phyloP scores from a whole-genome alignment of 1,140 invertebrate species.

The Drosophila albomicans region DNA sequence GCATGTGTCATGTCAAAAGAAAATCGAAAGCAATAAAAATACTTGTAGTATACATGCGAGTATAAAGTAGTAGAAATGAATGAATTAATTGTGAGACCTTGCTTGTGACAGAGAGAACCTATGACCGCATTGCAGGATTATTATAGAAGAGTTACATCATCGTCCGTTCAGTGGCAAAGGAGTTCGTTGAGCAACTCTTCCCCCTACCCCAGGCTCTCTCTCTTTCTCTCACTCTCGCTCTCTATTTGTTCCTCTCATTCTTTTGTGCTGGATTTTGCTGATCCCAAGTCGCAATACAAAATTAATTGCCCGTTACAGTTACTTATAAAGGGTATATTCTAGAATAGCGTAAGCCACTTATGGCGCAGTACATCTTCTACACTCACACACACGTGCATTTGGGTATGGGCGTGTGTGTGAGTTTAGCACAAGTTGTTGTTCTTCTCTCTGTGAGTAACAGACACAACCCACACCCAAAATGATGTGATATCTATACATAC shows the following conservation, averaged over 20 bases:
- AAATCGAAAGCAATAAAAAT: conserved; percentile 13
- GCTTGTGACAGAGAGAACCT: conserved; percentile 22
- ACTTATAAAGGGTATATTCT: conserved; percentile 41
- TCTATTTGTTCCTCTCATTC: not conserved
- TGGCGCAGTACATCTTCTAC: conserved; percentile 61
- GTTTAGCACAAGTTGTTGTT: conserved; percentile 64
- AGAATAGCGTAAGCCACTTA: conserved; percentile 69
- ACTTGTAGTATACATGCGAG: not conserved
- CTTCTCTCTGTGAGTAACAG: conserved; percentile 44
- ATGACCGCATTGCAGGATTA: conserved; percentile 53
- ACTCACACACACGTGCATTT: conserved; percentile 24
- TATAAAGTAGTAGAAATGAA: not conserved
- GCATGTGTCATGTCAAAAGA: conserved; percentile 31
- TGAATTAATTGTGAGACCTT: conserved; percentile 25
- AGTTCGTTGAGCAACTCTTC: conserved; percentile 14
- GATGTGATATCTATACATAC: conserved; percentile 39
- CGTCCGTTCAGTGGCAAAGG: conserved; percentile 28
- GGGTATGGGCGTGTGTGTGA: conserved; percentile 17
- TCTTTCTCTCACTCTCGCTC: not conserved
- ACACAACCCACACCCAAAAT: conserved; percentile 73
- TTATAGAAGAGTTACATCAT: conserved; percentile 47
- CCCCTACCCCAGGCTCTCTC: not conserved
- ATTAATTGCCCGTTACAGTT: conserved; percentile 67
- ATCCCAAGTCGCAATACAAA: conserved; percentile 46
- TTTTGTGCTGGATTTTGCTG: not conserved